A percentile compares a stretch with the other conserved stretches of the same genome.
Conservation (phyloP, 2,888 invertebrate genomes). For the Cheilosia vernalis region DNA sequence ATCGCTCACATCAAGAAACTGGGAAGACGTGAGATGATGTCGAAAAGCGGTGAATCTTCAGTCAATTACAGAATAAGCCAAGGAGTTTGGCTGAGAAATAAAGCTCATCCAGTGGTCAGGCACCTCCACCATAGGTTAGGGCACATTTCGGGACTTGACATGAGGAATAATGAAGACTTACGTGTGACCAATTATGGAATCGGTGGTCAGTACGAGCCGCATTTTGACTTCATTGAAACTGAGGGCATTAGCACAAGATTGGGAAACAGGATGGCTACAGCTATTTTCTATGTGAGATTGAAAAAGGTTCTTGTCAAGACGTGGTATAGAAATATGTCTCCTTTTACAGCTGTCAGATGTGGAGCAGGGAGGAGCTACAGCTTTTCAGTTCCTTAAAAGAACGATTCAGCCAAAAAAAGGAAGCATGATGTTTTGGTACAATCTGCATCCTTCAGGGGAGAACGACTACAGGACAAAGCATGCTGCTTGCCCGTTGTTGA, state of each 20-base stretch:
- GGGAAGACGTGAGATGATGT: constrained; percentile 85
- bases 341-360: constrained; percentile 95
- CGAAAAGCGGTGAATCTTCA: constrained; percentile 85
- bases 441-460: constrained; percentile 79
- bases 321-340: constrained; percentile 78
- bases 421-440: constrained; percentile 82
- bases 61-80: constrained; percentile 89
- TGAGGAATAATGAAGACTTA: constrained; percentile 86
- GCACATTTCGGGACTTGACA: constrained; percentile 85
- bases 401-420: constrained; percentile 93
- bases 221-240: constrained; percentile 86
- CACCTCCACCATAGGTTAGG: constrained; percentile 86
- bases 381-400: constrained; percentile 94
- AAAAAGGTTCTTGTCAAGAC: neutral
- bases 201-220: constrained; percentile 88
- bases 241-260: constrained; percentile 12
- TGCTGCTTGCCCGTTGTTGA: constrained; percentile 80
- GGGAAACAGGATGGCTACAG: constrained; percentile 98
- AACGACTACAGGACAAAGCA: constrained; percentile 80
- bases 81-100: constrained; percentile 84
- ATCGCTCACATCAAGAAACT: constrained; percentile 84
- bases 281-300: constrained; percentile 95
- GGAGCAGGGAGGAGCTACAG: constrained; percentile 98
- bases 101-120: constrained; percentile 67
- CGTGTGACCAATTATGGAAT: constrained; percentile 89